Percentiles rank a stretch among this genome's conserved stretches.
Conservation (phyloP, 2,113 vertebrate species). For the human region DNA sequence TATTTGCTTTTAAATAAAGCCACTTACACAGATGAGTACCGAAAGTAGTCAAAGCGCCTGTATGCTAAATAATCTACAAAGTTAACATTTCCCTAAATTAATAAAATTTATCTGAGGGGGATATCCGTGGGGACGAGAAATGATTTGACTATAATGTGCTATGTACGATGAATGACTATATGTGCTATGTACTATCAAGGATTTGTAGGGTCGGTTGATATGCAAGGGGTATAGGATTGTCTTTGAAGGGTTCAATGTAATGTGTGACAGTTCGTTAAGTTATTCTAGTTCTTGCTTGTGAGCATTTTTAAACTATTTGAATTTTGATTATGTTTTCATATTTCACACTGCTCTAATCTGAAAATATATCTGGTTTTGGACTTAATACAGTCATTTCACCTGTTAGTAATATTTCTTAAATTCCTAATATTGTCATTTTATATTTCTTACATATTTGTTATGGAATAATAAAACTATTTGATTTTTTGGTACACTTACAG, state of each 20-base stretch:
- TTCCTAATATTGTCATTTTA: not conserved
- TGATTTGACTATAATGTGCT: too few species aligned
- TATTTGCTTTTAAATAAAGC: slow-evolving; percentile 39
- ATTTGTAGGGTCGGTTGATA: too few species aligned
- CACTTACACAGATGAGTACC: not conserved
- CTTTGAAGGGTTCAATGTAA: too few species aligned
- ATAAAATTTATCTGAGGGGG: not conserved
- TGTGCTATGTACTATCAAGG: too few species aligned
- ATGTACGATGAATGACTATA: too few species aligned
- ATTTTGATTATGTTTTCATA: not conserved
- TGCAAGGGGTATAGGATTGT: too few species aligned
- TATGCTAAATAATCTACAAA: not conserved
- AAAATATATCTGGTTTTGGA: slow-evolving; percentile 6
- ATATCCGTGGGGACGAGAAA: too few species aligned
- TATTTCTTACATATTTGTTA: not conserved
- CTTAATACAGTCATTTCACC: not conserved
- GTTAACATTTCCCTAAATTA: not conserved
- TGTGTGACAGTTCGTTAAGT: too few species aligned
- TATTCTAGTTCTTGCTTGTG: too few species aligned
- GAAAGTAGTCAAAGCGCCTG: not conserved
- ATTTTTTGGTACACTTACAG: not conserved
- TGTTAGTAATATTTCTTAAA: not conserved
- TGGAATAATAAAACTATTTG: not conserved
- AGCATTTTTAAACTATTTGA: not conserved
- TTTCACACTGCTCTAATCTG: not conserved